Conservation (phyloP, 2,113 vertebrate genomes). For the Leptobrachium leishanense region DNA sequence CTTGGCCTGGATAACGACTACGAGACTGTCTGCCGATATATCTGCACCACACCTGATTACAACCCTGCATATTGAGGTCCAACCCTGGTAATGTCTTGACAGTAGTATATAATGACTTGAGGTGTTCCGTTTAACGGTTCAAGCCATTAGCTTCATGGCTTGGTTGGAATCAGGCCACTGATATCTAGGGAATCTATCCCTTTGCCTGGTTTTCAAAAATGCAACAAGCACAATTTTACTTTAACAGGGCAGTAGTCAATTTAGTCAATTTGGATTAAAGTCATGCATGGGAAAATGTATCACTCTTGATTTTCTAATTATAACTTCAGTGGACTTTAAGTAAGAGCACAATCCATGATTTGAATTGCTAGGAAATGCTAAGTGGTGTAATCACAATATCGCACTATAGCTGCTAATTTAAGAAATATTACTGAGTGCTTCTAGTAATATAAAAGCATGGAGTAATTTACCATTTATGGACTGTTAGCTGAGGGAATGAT, state of each 20-base stretch:
- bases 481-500: conserved; percentile 12
- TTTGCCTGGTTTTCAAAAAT: no score
- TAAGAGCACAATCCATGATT: neutral
- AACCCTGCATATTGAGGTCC: no score
- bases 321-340: neutral
- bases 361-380: neutral
- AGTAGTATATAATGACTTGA: no score
- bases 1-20: no score
- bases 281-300: neutral
- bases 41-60: no score
- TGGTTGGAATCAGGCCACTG: no score
- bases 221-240: neutral
- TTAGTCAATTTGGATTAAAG: neutral
- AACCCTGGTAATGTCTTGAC: no score
- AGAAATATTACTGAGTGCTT: neutral
- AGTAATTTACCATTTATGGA: neutral
- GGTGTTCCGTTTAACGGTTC: no score
- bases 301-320: neutral
- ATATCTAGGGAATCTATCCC: no score
- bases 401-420: neutral
- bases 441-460: conserved; percentile 1
- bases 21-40: no score
- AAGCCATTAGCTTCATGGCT: no score
- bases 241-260: neutral
- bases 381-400: neutral